These are phyloP conservation scores for Crambe crambe DNA, from an alignment of 37 sponge, comb jelly and placozoan genomes.

Conservation along the genomic window DNA sequence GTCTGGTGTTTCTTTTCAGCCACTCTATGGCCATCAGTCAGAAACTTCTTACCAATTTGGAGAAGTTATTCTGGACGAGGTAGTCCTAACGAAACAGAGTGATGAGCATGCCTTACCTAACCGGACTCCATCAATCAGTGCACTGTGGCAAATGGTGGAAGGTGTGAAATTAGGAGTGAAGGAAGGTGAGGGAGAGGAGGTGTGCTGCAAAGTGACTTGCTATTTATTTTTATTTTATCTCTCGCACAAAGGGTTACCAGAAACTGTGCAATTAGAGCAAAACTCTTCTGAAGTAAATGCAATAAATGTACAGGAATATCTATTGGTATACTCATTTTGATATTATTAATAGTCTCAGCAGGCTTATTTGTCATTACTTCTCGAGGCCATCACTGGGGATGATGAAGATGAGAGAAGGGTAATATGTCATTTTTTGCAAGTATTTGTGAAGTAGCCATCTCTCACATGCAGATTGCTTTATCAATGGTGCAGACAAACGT, in stretches of 20 bases:
- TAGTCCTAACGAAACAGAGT: not conserved
- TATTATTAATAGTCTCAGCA: constrained; percentile 49
- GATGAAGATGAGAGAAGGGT: constrained; percentile 71
- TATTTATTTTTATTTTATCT: too few species aligned
- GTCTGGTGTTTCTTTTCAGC: constrained; percentile 14
- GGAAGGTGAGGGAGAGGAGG: not conserved
- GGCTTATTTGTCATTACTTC: constrained; percentile 54
- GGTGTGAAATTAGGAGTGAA: constrained; percentile 18
- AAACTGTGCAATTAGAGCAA: not conserved
- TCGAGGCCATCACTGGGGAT: constrained; percentile 73
- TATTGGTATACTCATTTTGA: too few species aligned
- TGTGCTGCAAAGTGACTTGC: too few species aligned
- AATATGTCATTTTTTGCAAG: not conserved
- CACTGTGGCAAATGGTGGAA: constrained; percentile 43
- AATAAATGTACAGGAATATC: too few species aligned
- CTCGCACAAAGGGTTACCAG: not conserved
- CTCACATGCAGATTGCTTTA: constrained; percentile 56
- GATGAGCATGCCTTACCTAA: not conserved
- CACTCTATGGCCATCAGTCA: not conserved
- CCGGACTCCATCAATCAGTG: too few species aligned
- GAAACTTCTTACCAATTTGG: not conserved
- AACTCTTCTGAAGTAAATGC: not conserved
- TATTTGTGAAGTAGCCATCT: not conserved
- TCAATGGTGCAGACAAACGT: constrained; percentile 55
- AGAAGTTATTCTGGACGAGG: not conserved